Percentiles rank a stretch among this genome's conserved stretches.
phyloP scores from a whole-genome alignment of 2,113 vertebrate genomes.

The Podocnemis expansa region DNA sequence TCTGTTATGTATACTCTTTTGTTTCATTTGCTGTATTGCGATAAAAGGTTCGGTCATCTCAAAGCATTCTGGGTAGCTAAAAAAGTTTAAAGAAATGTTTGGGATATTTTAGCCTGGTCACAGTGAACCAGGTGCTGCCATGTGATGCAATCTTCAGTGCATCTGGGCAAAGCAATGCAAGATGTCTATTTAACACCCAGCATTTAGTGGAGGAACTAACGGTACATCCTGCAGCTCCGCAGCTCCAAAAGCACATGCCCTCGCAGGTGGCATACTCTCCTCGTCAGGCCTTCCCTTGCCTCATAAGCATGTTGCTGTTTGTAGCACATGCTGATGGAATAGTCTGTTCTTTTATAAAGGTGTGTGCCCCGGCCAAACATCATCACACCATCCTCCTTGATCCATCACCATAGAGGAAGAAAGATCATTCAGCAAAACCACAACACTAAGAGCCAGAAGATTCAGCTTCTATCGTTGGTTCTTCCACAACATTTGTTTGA shows the following conservation, averaged over 20 bases:
- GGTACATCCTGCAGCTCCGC: not conserved
- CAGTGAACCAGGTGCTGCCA: accelerated
- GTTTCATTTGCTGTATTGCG: not conserved
- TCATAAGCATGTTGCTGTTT: not conserved
- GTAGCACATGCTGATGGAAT: not conserved
- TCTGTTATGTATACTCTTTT: not conserved
- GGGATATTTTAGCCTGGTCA: not conserved
- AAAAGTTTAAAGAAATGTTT: not conserved
- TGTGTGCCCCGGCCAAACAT: not conserved
- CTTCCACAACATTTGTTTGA: not conserved
- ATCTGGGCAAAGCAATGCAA: not conserved
- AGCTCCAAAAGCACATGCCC: not conserved
- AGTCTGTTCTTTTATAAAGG: not conserved
- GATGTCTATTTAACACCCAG: not conserved
- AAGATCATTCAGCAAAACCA: not conserved
- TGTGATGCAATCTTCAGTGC: not conserved
- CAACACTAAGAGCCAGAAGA: accelerated
- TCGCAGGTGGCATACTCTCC: not conserved
- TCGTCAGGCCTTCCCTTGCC: not conserved
- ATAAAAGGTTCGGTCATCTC: not conserved
- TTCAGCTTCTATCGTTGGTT: not conserved
- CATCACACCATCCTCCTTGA: not conserved
- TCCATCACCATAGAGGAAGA: not conserved
- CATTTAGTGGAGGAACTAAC: not conserved
- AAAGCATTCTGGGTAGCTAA: not conserved